phyloP scores from a whole-genome alignment of 2,113 vertebrate species.

The Struthidea cinerea region DNA sequence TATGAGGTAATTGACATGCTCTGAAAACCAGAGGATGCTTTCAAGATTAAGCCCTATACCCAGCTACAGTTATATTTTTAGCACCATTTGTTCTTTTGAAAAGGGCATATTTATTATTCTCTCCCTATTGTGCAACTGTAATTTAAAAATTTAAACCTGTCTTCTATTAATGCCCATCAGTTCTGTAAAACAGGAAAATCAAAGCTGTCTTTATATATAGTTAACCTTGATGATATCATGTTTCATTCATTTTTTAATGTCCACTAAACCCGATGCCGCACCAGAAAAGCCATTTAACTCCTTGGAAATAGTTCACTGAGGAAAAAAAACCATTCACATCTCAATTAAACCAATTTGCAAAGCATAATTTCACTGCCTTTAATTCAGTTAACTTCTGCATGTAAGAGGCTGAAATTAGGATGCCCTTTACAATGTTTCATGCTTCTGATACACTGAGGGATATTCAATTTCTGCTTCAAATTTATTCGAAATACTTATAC shows the following conservation, averaged over 20 bases:
- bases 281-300: neutral
- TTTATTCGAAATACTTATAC: neutral
- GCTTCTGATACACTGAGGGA: neutral
- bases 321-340: neutral
- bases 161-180: neutral
- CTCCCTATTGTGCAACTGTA: neutral
- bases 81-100: neutral
- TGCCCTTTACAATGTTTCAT: neutral
- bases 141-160: neutral
- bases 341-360: conserved; percentile 5
- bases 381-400: neutral
- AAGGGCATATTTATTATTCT: neutral
- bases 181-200: neutral
- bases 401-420: neutral
- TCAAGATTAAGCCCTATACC: neutral
- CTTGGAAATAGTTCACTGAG: neutral
- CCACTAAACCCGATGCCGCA: neutral
- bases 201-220: neutral
- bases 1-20: neutral
- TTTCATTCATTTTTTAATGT: neutral
- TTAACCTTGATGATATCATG: neutral
- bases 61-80: neutral
- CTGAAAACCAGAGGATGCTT: neutral
- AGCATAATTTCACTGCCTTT: neutral
- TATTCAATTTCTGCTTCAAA: neutral